Base-by-base conservation (phyloP, 2,113 vertebrate genomes). In the Pyrgilauda ruficollis region DNA sequence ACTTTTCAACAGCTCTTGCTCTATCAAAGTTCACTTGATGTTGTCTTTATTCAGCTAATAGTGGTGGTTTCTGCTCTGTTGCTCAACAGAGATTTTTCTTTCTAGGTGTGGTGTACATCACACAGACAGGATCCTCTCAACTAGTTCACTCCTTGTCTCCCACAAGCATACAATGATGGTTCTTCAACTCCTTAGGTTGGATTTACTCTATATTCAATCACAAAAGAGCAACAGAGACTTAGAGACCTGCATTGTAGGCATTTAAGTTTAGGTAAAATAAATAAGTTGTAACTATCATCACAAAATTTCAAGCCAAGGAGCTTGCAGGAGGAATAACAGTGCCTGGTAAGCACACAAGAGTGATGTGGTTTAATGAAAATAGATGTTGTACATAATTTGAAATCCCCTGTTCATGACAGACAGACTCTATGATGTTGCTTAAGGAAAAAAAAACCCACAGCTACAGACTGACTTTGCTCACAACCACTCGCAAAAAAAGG, bases 61-160 rank as follows among this genome's bases (percentile, higher is more conserved):
- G 18, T 35, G 13, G 18, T 52, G 21, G 8, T 47, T 89, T 78
- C 30, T 72, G 5, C 17, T 53, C 21, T 84, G 15, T 15, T 56
- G 11, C 23, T 72, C 35, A 68, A 31, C 3, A 30, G 16, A 46
- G 3, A 2, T 66, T 91, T 63, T 83, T 52, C 11, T 37, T 41
- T 27, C 52, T 28, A 35, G 23, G 28, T 90, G 16, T 58, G 13
- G 2, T 28, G 12, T 19, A 15, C 22, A 15, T 43, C 41, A 74
- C 26, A 37, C 2, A n/a, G 33, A 61, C 0, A 0, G 43, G 15
- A 69, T 31, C 8, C 31, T 6, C 19, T 31, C n/a, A 27, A 3
- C 8, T 21, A 1, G 7, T 18, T 73, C 31, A 44, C 1, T 66
- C 23, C 21, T 63, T 43, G 15, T 33, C 7, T 81, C 7, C 20